Conservation (phyloP, 2,888 invertebrate genomes). For the Drosophila infuscata region DNA sequence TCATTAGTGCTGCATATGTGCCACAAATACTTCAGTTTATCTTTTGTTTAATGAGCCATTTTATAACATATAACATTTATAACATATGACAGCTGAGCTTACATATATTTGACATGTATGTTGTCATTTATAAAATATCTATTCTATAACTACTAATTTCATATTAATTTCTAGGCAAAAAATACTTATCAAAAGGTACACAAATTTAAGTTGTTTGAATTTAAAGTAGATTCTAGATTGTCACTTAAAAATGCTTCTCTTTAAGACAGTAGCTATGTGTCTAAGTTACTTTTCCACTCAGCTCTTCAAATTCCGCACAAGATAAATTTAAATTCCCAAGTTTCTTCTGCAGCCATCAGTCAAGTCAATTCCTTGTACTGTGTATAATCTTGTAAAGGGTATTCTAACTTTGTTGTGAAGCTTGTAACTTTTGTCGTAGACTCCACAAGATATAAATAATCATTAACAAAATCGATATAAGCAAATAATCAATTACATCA, state of each 20-base stretch:
- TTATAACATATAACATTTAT: conserved; percentile 8
- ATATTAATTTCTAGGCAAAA: neutral
- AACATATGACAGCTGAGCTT: conserved; percentile 8
- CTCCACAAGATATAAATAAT: neutral
- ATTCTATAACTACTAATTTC: neutral
- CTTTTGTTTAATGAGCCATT: conserved; percentile 22
- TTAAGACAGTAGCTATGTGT: neutral
- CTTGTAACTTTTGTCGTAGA: neutral
- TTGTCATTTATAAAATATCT: neutral
- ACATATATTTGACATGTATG: neutral
- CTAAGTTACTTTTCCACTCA: neutral
- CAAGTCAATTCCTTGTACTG: conserved; percentile 48
- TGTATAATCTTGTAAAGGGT: neutral
- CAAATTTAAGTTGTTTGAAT: neutral
- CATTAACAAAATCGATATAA: neutral
- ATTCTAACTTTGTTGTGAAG: neutral
- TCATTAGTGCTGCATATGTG: conserved; percentile 50
- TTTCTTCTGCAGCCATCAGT: conserved; percentile 55
- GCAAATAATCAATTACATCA: too few species aligned
- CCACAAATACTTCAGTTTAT: conserved; percentile 17
- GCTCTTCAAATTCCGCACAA: conserved; percentile 19
- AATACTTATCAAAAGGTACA: neutral
- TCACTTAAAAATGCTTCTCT: neutral
- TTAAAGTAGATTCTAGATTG: neutral
- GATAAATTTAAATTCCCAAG: conserved; percentile 53